These are phyloP conservation scores for Zoanthus gigantus DNA, from an alignment of 92 coral and sea anemone genomes.

Conservation along the genomic window DNA sequence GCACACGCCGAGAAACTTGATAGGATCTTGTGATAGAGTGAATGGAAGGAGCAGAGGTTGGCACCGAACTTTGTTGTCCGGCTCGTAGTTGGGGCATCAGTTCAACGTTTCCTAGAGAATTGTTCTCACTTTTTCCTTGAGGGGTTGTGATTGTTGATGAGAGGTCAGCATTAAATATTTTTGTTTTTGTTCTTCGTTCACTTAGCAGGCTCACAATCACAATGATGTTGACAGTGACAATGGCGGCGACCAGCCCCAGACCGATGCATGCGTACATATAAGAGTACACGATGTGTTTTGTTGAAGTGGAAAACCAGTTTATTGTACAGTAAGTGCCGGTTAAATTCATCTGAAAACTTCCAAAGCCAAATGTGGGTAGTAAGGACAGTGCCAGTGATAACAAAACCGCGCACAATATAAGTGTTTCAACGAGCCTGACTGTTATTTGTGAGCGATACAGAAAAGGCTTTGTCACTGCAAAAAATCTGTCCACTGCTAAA, in stretches of 20 bases:
- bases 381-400: slow-evolving; percentile 3
- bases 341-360: slow-evolving; percentile 32
- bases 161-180: slow-evolving; percentile 10
- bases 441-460: slow-evolving; percentile 30
- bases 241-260: not conserved
- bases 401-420: slow-evolving; percentile 1
- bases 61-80: not conserved
- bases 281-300: slow-evolving; percentile 27
- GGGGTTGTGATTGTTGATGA: slow-evolving; percentile 20
- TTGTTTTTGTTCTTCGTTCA: slow-evolving; percentile 24
- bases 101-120: not conserved
- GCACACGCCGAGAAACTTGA: not conserved
- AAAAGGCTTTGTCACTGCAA: slow-evolving; percentile 40
- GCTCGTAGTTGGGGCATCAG: too few species aligned
- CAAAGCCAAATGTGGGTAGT: slow-evolving; percentile 33
- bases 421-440: not conserved
- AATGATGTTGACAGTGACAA: slow-evolving; percentile 22
- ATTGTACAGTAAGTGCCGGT: slow-evolving; percentile 43
- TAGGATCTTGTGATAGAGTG: not conserved
- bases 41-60: not conserved
- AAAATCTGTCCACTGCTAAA: slow-evolving; percentile 38
- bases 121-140: not conserved
- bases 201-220: slow-evolving; percentile 18
- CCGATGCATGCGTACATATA: slow-evolving; percentile 29
- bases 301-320: slow-evolving; percentile 27